phyloP scores from a whole-genome alignment of 2,113 vertebrate species.

The Bagarius yarrelli region DNA sequence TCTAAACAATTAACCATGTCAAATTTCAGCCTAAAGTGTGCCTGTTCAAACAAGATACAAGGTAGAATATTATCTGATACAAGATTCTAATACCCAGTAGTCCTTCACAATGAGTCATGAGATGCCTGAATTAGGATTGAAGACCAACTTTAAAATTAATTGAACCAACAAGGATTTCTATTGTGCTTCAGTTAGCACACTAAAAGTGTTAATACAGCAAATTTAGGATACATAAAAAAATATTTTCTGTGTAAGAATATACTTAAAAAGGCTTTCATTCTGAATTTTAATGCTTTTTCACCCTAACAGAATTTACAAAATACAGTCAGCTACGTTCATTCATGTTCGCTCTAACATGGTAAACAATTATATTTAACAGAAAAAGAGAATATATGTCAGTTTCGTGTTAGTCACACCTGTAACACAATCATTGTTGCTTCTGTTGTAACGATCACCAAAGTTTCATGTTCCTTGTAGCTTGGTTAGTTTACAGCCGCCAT shows the following conservation, averaged over 20 bases:
- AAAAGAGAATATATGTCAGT: neutral
- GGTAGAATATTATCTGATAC: too few relatives aligned
- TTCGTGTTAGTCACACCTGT: neutral
- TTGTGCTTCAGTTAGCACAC: neutral
- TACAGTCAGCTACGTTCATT: too few relatives aligned
- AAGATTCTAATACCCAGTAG: neutral
- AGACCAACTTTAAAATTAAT: neutral
- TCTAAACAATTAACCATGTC: conserved; percentile 30
- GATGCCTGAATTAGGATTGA: neutral
- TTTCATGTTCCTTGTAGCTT: conserved; percentile 10
- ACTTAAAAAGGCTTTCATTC: neutral
- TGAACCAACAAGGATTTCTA: neutral
- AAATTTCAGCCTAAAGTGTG: neutral
- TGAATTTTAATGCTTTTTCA: neutral
- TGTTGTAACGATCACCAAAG: neutral
- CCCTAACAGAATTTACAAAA: too few relatives aligned
- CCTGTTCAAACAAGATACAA: too few relatives aligned
- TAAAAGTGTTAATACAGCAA: neutral
- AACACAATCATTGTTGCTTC: neutral
- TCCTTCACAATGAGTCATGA: neutral
- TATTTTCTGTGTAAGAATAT: neutral
- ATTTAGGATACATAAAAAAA: neutral
- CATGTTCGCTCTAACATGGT: too few relatives aligned
- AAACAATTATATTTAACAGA: too few relatives aligned
- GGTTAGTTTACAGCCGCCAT: conserved; percentile 62